Base-by-base conservation (phyloP, 2,888 invertebrate genomes). In the Caenorhabditis macrosperma region DNA sequence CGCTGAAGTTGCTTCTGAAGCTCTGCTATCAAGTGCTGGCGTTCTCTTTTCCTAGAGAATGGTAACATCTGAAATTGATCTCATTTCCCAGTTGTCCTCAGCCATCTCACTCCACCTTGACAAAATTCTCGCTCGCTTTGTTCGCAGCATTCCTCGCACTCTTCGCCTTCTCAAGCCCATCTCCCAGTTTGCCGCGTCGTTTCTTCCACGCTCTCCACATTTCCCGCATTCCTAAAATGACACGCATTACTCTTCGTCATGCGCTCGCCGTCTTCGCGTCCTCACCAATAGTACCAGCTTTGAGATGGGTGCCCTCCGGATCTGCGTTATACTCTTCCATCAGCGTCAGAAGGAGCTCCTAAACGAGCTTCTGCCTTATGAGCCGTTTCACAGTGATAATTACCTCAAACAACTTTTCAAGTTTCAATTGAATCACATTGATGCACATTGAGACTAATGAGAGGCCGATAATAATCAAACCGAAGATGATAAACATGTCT, bases 401-500 rank as follows among this genome's bases (percentile, higher is more conserved):
- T 33, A 84, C 84, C 76, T 86, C 84, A 46, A 83, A 83, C 1
- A 84, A 63, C 48, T 83, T 84, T 48, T 86, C 85, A 30, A 84
- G 67, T 79, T 86, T 89, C 80, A 83, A 77, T 82, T 88, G 88
- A 26, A 88, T 86, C 7, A 88, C 87, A 78, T 86, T 88, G 28
- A 88, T 87, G 60, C 88, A 88, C 87, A 88, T 87, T 22, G 85
- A 86, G 4, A 88, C 87, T 41, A 90, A 82, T 9, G 90, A 90
- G 7, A 90, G 81, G 7, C 90, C 90, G 59, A 90, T 85, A 46
- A 90, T 87, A 44, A 90, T 87, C n/a, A 90, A 82, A 35, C 84
- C 87, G 63, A 88, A 89, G 7, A 90, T 90, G 12, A 88, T 82
- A 71, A 90, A 88, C 87, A 89, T 88, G 50, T 90, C 88, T 60